Percentiles rank a stretch among this genome's conserved stretches.
Evolutionary conservation across 2,888 invertebrate species (phyloP).

Genomic region (Monopis laevigella): DNA sequence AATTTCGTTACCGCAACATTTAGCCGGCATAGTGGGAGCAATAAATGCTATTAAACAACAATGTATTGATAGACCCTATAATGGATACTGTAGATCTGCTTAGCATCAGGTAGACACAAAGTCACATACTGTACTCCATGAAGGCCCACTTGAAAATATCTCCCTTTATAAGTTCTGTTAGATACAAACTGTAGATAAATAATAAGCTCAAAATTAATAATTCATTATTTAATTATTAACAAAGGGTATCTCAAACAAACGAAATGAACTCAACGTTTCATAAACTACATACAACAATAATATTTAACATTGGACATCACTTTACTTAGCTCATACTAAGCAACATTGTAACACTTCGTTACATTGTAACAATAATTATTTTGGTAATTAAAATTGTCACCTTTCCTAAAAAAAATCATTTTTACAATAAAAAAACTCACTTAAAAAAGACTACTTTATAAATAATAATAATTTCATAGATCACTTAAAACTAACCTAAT

Average conservation of each 20-base stretch:
- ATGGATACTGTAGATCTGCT: no score
- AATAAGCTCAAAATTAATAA: slow-evolving; percentile 6
- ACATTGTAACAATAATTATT: slow-evolving; percentile 34
- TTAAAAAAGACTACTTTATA: neutral
- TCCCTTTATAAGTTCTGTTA: no score
- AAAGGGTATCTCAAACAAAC: slow-evolving; percentile 50
- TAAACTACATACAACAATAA: slow-evolving; percentile 58
- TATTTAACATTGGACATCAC: slow-evolving; percentile 41
- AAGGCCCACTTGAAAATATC: no score
- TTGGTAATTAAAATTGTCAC: slow-evolving; percentile 40
- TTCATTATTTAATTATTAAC: slow-evolving; percentile 48
- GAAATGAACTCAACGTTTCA: slow-evolving; percentile 52
- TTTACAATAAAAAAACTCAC: slow-evolving; percentile 13
- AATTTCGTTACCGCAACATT: no score
- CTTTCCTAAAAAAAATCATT: slow-evolving; percentile 11
- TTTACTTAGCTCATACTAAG: slow-evolving; percentile 23
- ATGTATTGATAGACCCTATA: no score
- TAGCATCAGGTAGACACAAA: no score
- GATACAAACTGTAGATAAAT: no score
- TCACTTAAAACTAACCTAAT: neutral
- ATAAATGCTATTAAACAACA: no score
- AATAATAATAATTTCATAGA: neutral
- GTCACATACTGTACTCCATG: no score
- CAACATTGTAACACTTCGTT: slow-evolving; percentile 18
- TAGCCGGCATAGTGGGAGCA: no score